Evolutionary conservation across 2,797 vertebrate genomes (phyloP).

Genomic region (Alectoris magna): DNA sequence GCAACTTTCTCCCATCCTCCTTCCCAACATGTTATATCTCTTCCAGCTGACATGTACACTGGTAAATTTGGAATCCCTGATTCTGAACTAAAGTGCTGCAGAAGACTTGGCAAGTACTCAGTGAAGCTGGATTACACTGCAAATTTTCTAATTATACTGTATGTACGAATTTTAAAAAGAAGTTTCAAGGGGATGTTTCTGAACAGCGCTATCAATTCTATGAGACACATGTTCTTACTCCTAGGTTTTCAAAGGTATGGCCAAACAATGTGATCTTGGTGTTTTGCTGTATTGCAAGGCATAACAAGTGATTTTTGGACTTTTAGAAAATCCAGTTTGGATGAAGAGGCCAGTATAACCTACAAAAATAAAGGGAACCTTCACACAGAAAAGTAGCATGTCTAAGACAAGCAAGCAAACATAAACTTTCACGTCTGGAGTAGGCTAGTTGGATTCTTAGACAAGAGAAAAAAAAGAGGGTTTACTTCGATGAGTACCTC

Average conservation of each 20-base stretch:
- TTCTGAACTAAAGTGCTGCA: neutral
- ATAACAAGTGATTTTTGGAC: neutral
- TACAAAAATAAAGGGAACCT: neutral
- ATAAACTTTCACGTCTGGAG: neutral
- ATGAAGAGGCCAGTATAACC: neutral
- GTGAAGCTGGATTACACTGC: neutral
- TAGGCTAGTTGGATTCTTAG: neutral
- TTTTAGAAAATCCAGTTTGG: neutral
- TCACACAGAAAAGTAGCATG: neutral
- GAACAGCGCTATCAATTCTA: neutral
- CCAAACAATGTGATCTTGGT: neutral
- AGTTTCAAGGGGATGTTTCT: neutral
- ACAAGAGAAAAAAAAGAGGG: neutral
- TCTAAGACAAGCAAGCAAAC: neutral
- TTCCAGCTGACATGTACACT: neutral
- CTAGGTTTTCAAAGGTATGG: neutral
- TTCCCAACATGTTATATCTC: neutral
- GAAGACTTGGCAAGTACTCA: neutral
- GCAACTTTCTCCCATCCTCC: fast-evolving
- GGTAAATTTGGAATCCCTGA: neutral
- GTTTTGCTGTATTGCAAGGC: neutral
- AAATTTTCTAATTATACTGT: neutral
- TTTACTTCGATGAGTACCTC: neutral
- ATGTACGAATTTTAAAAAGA: neutral
- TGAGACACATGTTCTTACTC: neutral